Evolutionary conservation across 2,888 invertebrate species (phyloP).

Genomic region (Notocelia uddmanniana): DNA sequence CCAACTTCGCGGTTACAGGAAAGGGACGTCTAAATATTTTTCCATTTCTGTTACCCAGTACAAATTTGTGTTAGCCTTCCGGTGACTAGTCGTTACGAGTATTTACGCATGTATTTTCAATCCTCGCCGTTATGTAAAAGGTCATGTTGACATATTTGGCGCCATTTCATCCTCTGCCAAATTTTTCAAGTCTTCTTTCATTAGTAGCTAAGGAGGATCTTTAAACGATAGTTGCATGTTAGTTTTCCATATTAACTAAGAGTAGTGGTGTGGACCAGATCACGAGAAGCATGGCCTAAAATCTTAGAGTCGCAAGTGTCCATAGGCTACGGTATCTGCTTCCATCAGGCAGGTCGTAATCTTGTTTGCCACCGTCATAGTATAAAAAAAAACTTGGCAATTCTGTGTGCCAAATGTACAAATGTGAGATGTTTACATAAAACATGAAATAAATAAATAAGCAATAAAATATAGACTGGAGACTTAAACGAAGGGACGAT

Average conservation of each 20-base stretch:
- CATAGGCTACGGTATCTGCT: no score
- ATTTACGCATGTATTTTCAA: conserved; percentile 15
- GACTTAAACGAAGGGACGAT: background rate
- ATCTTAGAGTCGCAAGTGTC: no score
- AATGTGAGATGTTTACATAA: conserved; percentile 23
- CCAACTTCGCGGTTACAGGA: conserved; percentile 23
- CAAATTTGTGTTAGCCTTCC: background rate
- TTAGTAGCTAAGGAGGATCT: background rate
- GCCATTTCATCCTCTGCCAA: conserved; percentile 19
- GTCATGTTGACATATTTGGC: conserved; percentile 30
- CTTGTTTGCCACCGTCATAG: no score
- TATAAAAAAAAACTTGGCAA: no score
- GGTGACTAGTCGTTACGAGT: background rate
- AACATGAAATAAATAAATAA: background rate
- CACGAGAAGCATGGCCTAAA: background rate
- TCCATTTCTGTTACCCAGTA: background rate
- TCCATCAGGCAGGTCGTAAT: no score
- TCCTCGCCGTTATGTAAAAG: background rate
- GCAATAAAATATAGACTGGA: background rate
- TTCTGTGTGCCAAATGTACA: conserved; percentile 1
- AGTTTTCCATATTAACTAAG: background rate
- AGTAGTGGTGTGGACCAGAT: no score
- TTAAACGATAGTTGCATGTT: background rate
- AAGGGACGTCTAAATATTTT: conserved; percentile 22
- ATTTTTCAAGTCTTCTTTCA: background rate